A percentile compares a stretch with the other conserved stretches of the same genome.
These are phyloP conservation scores for Myotis yumanensis DNA, from an alignment of 2,113 vertebrate genomes.

Conservation along the genomic window DNA sequence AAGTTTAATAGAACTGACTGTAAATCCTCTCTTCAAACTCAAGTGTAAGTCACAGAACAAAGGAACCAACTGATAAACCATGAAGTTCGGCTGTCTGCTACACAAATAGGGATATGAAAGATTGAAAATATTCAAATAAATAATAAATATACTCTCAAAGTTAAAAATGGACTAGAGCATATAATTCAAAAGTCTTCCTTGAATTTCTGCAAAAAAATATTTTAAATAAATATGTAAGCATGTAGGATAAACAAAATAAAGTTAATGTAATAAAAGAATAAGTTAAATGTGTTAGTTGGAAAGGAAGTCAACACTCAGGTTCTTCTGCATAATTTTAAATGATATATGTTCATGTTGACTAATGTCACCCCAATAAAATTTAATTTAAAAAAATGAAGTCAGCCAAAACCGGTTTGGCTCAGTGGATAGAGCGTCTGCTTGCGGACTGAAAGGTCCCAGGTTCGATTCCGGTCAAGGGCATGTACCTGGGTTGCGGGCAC, in stretches of 20 bases:
- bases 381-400: not conserved
- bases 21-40: not conserved
- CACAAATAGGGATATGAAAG: not conserved
- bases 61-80: not conserved
- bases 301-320: not conserved
- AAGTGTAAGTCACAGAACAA: not conserved
- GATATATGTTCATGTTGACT: not conserved
- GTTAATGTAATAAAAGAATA: not conserved
- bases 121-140: not conserved
- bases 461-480: no score
- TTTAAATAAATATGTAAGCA: not conserved
- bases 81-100: not conserved
- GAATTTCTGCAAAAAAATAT: not conserved
- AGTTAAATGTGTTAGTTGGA: not conserved
- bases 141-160: not conserved
- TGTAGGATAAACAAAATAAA: not conserved
- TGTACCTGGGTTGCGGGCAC: no score
- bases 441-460: no score
- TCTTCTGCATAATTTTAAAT: not conserved
- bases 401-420: no score
- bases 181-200: not conserved
- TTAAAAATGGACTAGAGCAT: not conserved
- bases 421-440: no score
- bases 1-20: not conserved
- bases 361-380: no score